Percentiles rank a stretch among this genome's conserved stretches.
These are phyloP conservation scores for Agonopterix alstromeriana DNA, from an alignment of 2,888 invertebrate genomes.

Conservation along the genomic window DNA sequence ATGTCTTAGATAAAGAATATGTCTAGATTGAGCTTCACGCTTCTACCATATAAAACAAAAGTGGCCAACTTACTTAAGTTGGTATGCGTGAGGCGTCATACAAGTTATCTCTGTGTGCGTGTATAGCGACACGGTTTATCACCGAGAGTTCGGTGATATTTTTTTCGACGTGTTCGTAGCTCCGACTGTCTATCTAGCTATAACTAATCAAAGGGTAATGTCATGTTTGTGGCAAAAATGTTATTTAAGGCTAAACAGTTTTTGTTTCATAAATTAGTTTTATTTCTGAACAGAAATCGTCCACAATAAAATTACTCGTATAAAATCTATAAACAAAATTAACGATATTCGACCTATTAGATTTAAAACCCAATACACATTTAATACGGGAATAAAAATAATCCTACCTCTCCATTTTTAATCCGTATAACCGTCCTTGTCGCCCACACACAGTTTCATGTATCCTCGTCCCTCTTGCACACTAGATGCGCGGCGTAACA, in stretches of 20 bases:
- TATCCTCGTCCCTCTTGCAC: conserved; percentile 33
- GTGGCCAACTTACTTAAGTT: too few relatives aligned
- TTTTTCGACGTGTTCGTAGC: too few relatives aligned
- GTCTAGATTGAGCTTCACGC: too few relatives aligned
- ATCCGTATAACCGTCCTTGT: conserved; percentile 46
- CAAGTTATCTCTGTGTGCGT: too few relatives aligned
- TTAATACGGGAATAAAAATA: conserved; percentile 65
- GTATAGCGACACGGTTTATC: too few relatives aligned
- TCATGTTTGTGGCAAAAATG: not conserved
- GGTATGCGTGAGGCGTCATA: too few relatives aligned
- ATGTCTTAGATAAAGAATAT: too few relatives aligned
- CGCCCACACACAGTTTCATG: conserved; percentile 16
- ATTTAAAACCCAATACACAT: conserved; percentile 50
- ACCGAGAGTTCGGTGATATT: too few relatives aligned
- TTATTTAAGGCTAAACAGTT: not conserved
- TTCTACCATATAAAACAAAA: too few relatives aligned
- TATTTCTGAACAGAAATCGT: not conserved
- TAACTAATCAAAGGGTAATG: too few relatives aligned
- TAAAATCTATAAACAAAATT: conserved; percentile 45
- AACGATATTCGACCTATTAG: conserved; percentile 49
- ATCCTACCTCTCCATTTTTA: conserved; percentile 49
- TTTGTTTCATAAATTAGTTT: not conserved
- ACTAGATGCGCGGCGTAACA: conserved; percentile 50
- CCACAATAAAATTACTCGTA: conserved; percentile 23
- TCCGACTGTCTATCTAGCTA: too few relatives aligned